phyloP scores from a whole-genome alignment of 2,888 invertebrate genomes.

The Andrena haemorrhoa region DNA sequence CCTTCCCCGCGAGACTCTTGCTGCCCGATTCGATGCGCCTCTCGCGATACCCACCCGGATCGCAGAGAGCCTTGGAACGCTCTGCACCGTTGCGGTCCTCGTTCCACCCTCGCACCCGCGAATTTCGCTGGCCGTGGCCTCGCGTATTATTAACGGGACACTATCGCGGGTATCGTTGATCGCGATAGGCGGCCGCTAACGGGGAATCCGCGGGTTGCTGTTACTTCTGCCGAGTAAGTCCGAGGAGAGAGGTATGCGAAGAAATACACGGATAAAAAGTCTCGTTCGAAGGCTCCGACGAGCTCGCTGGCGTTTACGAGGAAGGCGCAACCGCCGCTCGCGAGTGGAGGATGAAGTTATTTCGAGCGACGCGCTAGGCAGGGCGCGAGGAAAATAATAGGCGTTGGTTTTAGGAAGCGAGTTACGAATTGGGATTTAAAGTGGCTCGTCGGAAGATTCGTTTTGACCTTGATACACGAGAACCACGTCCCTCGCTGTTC shows the following conservation, averaged over 20 bases:
- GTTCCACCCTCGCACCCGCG: background rate
- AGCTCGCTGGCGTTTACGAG: background rate
- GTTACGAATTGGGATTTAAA: no score
- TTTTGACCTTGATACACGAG: no score
- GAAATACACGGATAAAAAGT: background rate
- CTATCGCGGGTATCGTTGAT: conserved; percentile 12
- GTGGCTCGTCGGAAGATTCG: no score
- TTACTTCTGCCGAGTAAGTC: background rate
- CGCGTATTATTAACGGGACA: conserved; percentile 20
- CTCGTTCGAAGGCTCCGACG: background rate
- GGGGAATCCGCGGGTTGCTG: background rate
- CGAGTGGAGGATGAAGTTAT: conserved; percentile 30
- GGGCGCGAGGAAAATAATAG: no score
- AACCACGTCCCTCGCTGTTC: no score
- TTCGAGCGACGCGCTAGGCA: conserved; percentile 18
- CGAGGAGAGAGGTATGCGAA: background rate
- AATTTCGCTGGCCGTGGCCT: conserved; percentile 1
- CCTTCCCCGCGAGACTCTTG: conserved; percentile 33
- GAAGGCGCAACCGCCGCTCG: background rate
- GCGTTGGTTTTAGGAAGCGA: no score
- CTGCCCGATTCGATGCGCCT: conserved; percentile 21
- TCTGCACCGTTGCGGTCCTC: background rate
- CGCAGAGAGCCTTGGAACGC: background rate
- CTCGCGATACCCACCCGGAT: background rate
- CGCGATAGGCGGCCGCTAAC: conserved; percentile 27